Evolutionary conservation across 1,140 invertebrate genomes (phyloP).

Genomic region (Eupristina koningsbergeri): DNA sequence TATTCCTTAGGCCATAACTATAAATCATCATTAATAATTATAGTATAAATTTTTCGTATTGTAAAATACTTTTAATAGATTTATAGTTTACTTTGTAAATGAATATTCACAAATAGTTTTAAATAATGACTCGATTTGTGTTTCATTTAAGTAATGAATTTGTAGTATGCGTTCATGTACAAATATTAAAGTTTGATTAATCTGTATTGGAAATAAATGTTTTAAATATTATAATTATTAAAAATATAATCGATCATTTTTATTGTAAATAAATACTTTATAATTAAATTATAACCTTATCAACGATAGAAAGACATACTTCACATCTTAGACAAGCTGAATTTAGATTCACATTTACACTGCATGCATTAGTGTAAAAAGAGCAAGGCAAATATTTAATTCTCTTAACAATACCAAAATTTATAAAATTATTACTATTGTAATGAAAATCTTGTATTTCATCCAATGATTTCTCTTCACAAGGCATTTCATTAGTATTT

Average conservation of each 20-base stretch:
- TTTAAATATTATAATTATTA: not conserved
- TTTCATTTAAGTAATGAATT: constrained; percentile 54
- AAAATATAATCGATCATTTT: not conserved
- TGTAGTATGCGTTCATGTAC: constrained; percentile 55
- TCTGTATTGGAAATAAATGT: constrained; percentile 55
- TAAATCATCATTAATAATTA: constrained; percentile 31
- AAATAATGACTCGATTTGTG: constrained; percentile 54
- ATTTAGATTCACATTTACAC: constrained; percentile 56
- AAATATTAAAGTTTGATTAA: constrained; percentile 61
- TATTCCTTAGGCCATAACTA: constrained; percentile 62
- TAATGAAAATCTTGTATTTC: constrained; percentile 11
- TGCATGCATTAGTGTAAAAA: not conserved
- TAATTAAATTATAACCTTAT: constrained; percentile 54
- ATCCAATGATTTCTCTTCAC: not conserved
- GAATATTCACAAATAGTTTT: constrained; percentile 60
- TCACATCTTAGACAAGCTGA: constrained; percentile 64
- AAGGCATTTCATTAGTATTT: not conserved
- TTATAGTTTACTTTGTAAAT: constrained; percentile 60
- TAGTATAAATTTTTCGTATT: not conserved
- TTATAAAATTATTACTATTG: constrained; percentile 33
- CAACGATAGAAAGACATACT: constrained; percentile 62
- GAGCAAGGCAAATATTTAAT: constrained; percentile 15
- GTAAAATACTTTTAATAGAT: not conserved
- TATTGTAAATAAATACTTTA: not conserved
- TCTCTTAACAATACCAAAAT: constrained; percentile 23